Base-by-base conservation (phyloP, 2,797 vertebrate species). In the Varecia variegata region DNA sequence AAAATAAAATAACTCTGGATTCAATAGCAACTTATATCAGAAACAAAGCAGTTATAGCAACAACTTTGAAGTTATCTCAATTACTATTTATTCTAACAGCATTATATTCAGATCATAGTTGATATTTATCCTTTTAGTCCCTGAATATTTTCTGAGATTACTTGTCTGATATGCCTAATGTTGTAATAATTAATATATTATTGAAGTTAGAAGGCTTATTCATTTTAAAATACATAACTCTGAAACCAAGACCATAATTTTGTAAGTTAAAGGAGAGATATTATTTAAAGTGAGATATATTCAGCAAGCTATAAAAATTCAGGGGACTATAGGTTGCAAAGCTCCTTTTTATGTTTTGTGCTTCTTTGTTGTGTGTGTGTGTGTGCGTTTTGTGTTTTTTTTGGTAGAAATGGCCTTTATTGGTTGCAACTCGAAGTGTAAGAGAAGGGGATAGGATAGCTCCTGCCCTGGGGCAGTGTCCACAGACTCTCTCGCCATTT, bases 1-100 rank as follows among this genome's bases (percentile, higher is more conserved):
- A 40, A 98, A 98, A 98, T 94, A 96, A 98, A 98, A 54, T 67
- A 68, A 95, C 93, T 97, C 90, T 96, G 62, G 79, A 97, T 97
- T 94, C 71, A 96, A 94, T 80, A 96, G 56, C 71, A 97, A 89
- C 71, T 86, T 93, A 96, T 93, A 90, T 95, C 82, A 81, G 81
- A 68, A 88, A 73, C 91, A 95, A 96, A 97, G 89, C 83, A 97
- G 68, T 50, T 94, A 67, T 82, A 96, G 92, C 97, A 97, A 98
- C 95, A 96, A 97, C 83, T 98, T 96, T 70, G 62, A 85, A 95
- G 68, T 74, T 98, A 58, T 88, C 94, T 97, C 71, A 96, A 90
- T 40, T 71, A 47, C 84, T 76, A 47, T 35, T 97, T 96, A 92
- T 81, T 81, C 74, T 80, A 88, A 97, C 0, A 60, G 35, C 56